A percentile compares a stretch with the other conserved stretches of the same genome.
phyloP scores from a whole-genome alignment of 1,140 invertebrate species.

The Arion vulgaris region DNA sequence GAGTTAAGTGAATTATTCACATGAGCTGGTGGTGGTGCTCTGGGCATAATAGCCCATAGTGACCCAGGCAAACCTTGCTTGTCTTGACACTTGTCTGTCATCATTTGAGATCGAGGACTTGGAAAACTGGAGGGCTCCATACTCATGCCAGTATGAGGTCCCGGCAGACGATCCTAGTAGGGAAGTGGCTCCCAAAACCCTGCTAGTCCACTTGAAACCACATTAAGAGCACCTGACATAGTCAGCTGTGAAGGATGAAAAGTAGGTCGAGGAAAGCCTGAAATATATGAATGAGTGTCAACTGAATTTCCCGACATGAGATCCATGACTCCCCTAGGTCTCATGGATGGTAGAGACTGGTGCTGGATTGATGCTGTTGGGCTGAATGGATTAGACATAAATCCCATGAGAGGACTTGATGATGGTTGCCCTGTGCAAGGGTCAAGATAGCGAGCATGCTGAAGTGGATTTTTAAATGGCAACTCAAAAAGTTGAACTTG shows the following conservation, averaged over 20 bases:
- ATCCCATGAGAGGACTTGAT: neutral
- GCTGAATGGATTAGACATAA: neutral
- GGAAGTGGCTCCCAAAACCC: constrained; percentile 7
- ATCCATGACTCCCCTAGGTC: neutral
- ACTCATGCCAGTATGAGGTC: neutral
- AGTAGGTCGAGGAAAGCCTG: neutral
- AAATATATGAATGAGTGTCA: constrained; percentile 25
- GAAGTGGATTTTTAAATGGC: constrained; percentile 65
- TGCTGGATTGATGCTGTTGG: neutral
- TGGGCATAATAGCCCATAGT: neutral
- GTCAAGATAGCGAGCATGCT: constrained; percentile 67
- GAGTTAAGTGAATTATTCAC: neutral
- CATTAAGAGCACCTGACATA: constrained; percentile 1
- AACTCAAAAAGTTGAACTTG: constrained; percentile 61
- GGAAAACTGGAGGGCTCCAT: neutral
- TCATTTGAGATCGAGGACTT: neutral
- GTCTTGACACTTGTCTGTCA: neutral
- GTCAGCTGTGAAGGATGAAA: constrained; percentile 16
- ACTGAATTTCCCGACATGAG: neutral
- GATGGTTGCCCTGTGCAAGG: neutral
- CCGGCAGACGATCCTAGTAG: neutral
- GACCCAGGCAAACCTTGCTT: neutral
- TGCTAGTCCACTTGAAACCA: neutral
- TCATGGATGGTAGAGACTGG: neutral
- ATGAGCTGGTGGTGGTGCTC: constrained; percentile 35